Conservation (phyloP, 2,797 vertebrate species). For the Lagorchestes hirsutus region DNA sequence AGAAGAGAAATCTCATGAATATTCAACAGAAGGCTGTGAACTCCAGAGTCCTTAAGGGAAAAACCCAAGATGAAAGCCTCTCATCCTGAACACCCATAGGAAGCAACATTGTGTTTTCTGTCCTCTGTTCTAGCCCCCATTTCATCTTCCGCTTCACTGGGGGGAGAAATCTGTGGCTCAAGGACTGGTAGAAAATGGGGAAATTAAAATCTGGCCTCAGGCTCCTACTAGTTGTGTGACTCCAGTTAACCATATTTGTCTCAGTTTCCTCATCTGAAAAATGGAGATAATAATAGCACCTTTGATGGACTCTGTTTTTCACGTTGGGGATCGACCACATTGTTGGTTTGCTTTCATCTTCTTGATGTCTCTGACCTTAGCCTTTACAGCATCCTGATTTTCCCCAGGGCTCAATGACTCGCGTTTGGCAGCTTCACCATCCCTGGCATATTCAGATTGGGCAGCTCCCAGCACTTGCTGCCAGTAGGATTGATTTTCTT, state of each 20-base stretch:
- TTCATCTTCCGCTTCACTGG: background rate
- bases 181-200: background rate
- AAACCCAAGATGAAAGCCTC: background rate
- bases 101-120: background rate
- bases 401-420: background rate
- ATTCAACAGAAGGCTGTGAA: background rate
- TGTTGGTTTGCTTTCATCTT: too few relatives aligned
- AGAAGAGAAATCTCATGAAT: background rate
- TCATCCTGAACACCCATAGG: background rate
- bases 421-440: background rate
- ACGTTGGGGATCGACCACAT: background rate
- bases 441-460: background rate
- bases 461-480: background rate
- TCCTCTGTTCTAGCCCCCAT: background rate
- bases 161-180: background rate
- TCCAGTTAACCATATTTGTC: background rate
- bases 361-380: background rate
- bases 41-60: constrained; percentile 32
- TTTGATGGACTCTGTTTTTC: background rate
- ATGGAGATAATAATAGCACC: background rate
- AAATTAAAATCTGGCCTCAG: background rate
- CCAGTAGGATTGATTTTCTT: background rate
- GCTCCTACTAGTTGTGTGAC: background rate
- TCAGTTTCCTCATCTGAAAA: background rate
- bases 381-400: background rate